Conservation (phyloP, 1,140 invertebrate species). For the Scaptomyza pallida region DNA sequence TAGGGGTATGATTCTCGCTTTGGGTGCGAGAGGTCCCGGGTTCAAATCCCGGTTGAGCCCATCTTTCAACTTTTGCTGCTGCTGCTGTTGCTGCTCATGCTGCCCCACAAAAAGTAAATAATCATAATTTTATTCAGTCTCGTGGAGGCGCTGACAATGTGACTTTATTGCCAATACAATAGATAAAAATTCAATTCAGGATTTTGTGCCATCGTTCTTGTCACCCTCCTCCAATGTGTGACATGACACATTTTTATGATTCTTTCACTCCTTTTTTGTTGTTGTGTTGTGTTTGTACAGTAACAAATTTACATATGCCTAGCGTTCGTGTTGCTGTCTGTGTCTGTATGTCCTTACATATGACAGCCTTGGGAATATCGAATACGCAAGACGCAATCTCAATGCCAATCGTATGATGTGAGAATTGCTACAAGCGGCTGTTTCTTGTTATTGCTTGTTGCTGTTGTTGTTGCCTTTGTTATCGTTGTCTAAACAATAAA, state of each 20-base stretch:
- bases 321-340: conserved; percentile 29
- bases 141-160: conserved; percentile 62
- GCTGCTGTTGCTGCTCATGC: conserved; percentile 1
- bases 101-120: conserved; percentile 43
- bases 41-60: conserved; percentile 88
- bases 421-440: conserved; percentile 70
- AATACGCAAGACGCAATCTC: conserved; percentile 61
- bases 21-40: conserved; percentile 93
- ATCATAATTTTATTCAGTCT: conserved; percentile 60
- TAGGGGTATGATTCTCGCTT: conserved; percentile 89
- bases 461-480: conserved; percentile 33
- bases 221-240: not conserved
- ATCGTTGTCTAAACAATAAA: conserved; percentile 74
- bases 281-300: conserved; percentile 55
- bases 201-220: conserved; percentile 55
- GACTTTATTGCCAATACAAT: conserved; percentile 80
- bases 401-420: conserved; percentile 80
- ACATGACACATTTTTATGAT: conserved; percentile 79
- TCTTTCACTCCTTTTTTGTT: conserved; percentile 76
- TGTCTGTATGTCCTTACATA: conserved; percentile 60
- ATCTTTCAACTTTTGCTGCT: conserved; percentile 15
- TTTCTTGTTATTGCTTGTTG: conserved; percentile 28
- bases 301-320: conserved; percentile 78
- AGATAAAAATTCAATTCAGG: conserved; percentile 83
- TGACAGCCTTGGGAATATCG: conserved; percentile 78